Evolutionary conservation across 2,888 invertebrate species (phyloP), one percentile per base, ranked within the genome.

Genomic region (Polymixis flavicincta): DNA sequence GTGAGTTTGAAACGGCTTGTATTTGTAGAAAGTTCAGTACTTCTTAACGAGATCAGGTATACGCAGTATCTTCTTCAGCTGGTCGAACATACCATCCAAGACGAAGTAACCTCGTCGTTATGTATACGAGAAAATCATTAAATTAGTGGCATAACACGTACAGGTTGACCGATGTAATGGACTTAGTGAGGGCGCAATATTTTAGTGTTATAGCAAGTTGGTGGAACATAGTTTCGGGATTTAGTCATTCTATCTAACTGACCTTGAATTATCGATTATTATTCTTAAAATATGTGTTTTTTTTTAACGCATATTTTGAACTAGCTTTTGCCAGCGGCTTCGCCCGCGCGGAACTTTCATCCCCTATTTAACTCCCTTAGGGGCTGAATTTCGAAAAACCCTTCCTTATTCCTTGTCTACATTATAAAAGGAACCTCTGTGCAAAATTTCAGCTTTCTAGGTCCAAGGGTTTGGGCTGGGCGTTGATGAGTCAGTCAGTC

Each of bases 261-360:
- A 28, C 45, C 32, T 48, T 57, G 25, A 48, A 48, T 19, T 32
- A 73, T 73, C 19, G 54, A 54, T 71, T 48, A 48, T 37, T 25
- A n/a, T n/a, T n/a, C 22, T 71, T 19, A 45, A n/a, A 60, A 61
- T 48, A 61, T 14, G 28, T 28, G 22, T 45, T 19, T 6, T 52
- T 52, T 52, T 22, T 25, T 22, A 74, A 17, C 48, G 48, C 74
- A 22, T 17, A 48, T 37, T 48, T n/a, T n/a, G n/a, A n/a, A n/a
- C n/a, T n/a, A n/a, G n/a, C n/a, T n/a, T n/a, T n/a, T n/a, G n/a
- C n/a, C n/a, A n/a, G n/a, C n/a, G n/a, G n/a, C n/a, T n/a, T n/a
- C n/a, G n/a, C n/a, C n/a, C n/a, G n/a, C n/a, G n/a, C n/a, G n/a
- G n/a, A n/a, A n/a, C n/a, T n/a, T n/a, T n/a, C n/a, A n/a, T n/a